Base-by-base conservation (phyloP, 2,797 vertebrate species). In the Sternarchorhynchus goeldii region DNA sequence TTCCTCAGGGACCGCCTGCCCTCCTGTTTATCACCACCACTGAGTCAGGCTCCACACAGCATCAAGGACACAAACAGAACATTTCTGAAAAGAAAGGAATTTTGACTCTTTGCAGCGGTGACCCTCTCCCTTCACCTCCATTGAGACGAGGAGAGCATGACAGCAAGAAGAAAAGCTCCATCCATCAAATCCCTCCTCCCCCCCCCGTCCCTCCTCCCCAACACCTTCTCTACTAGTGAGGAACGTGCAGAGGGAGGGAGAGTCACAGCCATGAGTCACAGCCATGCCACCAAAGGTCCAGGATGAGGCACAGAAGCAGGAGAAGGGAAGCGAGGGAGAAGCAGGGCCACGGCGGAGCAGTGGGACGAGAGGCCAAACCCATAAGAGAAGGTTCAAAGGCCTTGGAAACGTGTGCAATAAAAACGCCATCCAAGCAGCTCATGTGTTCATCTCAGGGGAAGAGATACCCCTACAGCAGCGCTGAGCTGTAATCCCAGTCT, bases 351-450 rank as follows among this genome's bases (percentile, higher is more conserved):
- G 56, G 17, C 58, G 39, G 25, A 50, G 72, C 56, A 63, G 73
- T 64, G 69, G 45, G 29, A 81, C 70, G 41, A 73, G 58, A 57
- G 73, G 17, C 53, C 63, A 75, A 83, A 75, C 67, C 76, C 60
- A 79, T 74, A 81, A 60, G 74, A 77, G 79, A 72, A 25, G 63
- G 74, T 83, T 83, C 77, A 80, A 82, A 60, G 62, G 73, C 70
- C 59, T 73, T 72, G 68, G 69, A 79, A 77, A 66, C 17, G 41
- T 20, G 21, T 67, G 55, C 32, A 68, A 65, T 65, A 80, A 80
- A 81, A 83, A 79, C 73, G 2, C 59, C 62, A 59, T 81, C 79
- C 79, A 82, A 78, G 68, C 77, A 76, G 63, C 69, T 77, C 55
- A 75, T 70, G 25, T 56, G 39, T 34, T 8, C 14, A 59, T 25